phyloP scores from a whole-genome alignment of 2,797 vertebrate species.

The Acipenser transmontanus region DNA sequence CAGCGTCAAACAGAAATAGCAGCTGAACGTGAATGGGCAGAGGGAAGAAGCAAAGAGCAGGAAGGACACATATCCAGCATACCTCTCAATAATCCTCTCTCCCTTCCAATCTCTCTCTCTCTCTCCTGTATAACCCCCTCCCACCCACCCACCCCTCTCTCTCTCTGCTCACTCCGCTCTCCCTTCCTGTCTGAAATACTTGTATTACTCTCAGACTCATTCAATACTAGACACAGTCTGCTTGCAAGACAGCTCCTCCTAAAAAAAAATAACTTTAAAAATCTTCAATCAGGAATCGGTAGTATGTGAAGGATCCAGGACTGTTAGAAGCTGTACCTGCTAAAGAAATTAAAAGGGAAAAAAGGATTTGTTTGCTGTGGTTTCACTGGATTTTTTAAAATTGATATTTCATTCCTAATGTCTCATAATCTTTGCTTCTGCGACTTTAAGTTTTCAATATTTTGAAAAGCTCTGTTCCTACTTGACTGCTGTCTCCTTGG shows the following conservation, averaged over 20 bases:
- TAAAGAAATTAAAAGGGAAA: neutral
- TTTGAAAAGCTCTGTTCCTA: no score
- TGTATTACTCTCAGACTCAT: slow-evolving; percentile 13
- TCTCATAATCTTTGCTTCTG: no score
- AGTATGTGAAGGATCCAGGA: no score
- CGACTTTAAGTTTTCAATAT: no score
- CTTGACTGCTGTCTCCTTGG: no score
- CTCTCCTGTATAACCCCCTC: slow-evolving; percentile 31
- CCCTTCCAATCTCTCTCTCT: slow-evolving; percentile 13
- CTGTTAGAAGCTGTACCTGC: neutral
- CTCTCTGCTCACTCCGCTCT: slow-evolving; percentile 14
- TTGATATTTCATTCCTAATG: no score
- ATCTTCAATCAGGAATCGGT: no score
- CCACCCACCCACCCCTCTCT: slow-evolving; percentile 12
- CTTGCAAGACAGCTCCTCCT: no score
- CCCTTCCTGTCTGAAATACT: slow-evolving; percentile 14
- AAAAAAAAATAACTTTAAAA: no score
- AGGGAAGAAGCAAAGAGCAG: neutral
- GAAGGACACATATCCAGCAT: slow-evolving; percentile 45
- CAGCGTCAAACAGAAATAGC: slow-evolving; percentile 40
- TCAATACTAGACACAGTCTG: slow-evolving; percentile 6
- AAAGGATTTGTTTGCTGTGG: no score
- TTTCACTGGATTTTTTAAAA: no score
- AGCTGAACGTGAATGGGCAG: slow-evolving; percentile 30
- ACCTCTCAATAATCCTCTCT: slow-evolving; percentile 27